These are phyloP conservation scores for Acestrorhynchus altus DNA, from an alignment of 2,797 vertebrate genomes.

Conservation along the genomic window DNA sequence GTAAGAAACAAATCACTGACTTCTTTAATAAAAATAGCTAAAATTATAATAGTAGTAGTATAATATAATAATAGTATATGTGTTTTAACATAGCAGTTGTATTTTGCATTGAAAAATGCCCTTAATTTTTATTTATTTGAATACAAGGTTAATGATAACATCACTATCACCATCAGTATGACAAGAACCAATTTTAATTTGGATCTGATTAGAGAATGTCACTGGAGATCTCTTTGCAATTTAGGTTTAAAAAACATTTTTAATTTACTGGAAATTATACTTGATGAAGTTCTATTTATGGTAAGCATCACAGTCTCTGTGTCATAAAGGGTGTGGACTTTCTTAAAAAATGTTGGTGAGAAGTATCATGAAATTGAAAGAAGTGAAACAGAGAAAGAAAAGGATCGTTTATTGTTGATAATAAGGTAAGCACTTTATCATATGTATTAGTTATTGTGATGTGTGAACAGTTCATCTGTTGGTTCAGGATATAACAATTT, in stretches of 20 bases:
- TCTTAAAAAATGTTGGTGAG: background rate
- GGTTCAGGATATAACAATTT: background rate
- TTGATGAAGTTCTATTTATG: background rate
- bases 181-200: too few species aligned
- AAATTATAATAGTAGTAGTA: too few species aligned
- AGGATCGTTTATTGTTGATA: slow-evolving; percentile 28
- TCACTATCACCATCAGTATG: too few species aligned
- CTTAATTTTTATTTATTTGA: too few species aligned
- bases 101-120: too few species aligned
- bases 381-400: slow-evolving; percentile 10
- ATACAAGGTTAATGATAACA: too few species aligned
- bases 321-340: background rate
- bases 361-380: slow-evolving; percentile 16
- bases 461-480: background rate
- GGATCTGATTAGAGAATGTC: too few species aligned
- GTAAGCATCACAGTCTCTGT: background rate
- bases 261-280: background rate
- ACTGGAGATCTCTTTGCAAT: too few species aligned
- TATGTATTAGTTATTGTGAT: background rate
- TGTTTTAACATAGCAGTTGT: too few species aligned
- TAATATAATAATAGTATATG: too few species aligned
- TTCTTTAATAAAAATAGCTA: too few species aligned
- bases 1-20: slow-evolving; percentile 2
- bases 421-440: slow-evolving; percentile 21
- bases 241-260: too few species aligned